Evolutionary conservation across 2,888 invertebrate genomes (phyloP), one percentile per base, ranked within the genome.

Genomic region (Mesorhabditis spiculigera): DNA sequence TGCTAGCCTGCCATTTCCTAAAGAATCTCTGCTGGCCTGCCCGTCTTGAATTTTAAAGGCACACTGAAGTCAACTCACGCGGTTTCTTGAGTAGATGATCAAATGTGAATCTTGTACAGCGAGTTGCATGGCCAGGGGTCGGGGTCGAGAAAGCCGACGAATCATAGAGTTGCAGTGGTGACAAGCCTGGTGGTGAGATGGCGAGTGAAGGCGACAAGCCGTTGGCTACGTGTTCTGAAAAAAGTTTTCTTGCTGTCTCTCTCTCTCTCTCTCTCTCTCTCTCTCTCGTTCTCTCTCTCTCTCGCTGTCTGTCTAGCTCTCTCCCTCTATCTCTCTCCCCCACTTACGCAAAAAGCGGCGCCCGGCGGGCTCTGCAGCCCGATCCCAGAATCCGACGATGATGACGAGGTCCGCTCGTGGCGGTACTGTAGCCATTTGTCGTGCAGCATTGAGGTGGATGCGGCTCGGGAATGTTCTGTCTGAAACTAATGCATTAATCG

Each of bases 121-220:
- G 58, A 3, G 8, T 50, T 50, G 58, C n/a, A n/a, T 50, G 58
- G n/a, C 58, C n/a, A 10, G 58, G 58, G 10, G 58, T 50, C n/a
- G 58, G 58, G n/a, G 58, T 50, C n/a, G 58, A 50, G n/a, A 50
- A 50, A n/a, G 58, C 58, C n/a, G 58, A 50, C n/a, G 58, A 50
- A n/a, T 50, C 58, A n/a, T 50, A 50, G 58, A 50, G 8, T n/a
- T 50, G 58, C n/a, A 84, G 73, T 4, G 84, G 84, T 0, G 83
- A 84, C 16, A 84, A 73, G 13, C 83, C 84, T 4, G 84, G 84
- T 5, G 84, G 84, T 5, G 82, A 82, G 4, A 78, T 68, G 6
- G 78, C 78, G 4, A 75, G 45, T 5, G 41, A 43, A 4, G 64
- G 50, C 5, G 62, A 68, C 13, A 68, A 28, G 42, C 58, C n/a